Base-by-base conservation (phyloP, 2,113 vertebrate species). In the Anhinga rufa region DNA sequence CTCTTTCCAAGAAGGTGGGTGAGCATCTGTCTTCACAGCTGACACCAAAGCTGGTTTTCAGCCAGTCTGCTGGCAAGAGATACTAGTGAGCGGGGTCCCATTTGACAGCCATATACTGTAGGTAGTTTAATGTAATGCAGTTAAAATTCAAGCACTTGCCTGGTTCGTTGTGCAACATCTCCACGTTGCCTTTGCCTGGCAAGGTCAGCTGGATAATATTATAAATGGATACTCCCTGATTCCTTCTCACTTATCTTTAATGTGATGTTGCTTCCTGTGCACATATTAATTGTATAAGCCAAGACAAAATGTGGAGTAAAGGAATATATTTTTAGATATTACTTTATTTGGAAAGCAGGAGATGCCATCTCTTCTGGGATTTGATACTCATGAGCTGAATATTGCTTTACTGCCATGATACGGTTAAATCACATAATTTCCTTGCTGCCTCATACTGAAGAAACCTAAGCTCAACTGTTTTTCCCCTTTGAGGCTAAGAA, bases 351-450 rank as follows among this genome's bases (percentile, higher is more conserved):
- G 92, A 95, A 95, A 77, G 60, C 51, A 80, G 29, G 69, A 92
- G 88, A 88, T 1, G 9, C 54, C 90, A 42, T 38, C 65, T 71
- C 54, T 71, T 89, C 91, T 95, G 88, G 91, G 83, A 92, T 93
- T 96, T 86, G 72, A 82, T 78, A 83, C 72, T 96, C 80, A 5
- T 26, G 75, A 93, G 82, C 88, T 79, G 64, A 80, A 85, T 81
- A 61, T 92, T 94, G 93, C 70, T 58, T 61, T 61, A 79, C 86
- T 92, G 66, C 94, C 57, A 44, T 89, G 93, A 77, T 95, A 96
- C 42, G 68, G 87, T 95, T 96, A 98, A 98, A 97, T 93, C 92
- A 94, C 7, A 8, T 93, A 51, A 93, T 96, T 97, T 97, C 77
- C 96, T 97, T 95, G 78, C 95, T 96, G 82, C 95, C 83, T 95